Evolutionary conservation across 2,797 vertebrate genomes (phyloP).

Genomic region (Argentina silus): DNA sequence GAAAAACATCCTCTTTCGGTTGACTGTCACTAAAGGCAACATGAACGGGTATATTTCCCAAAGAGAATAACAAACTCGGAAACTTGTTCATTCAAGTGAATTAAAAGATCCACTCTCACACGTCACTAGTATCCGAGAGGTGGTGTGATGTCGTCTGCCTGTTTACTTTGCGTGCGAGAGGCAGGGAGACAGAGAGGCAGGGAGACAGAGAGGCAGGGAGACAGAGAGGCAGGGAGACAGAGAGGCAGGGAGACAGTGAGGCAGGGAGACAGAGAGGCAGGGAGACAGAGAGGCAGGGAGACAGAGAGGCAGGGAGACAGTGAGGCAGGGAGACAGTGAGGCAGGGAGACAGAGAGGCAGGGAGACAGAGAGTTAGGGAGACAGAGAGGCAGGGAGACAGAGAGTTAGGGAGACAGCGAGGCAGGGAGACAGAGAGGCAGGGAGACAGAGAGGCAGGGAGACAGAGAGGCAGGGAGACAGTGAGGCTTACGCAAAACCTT

Average conservation of each 20-base stretch:
- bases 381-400: neutral
- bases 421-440: neutral
- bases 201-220: neutral
- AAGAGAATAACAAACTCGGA: neutral
- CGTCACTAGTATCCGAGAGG: too few species aligned
- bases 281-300: neutral
- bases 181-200: neutral
- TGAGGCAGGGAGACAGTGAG: neutral
- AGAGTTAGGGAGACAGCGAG: too few species aligned
- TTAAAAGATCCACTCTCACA: too few species aligned
- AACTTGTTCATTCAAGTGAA: too few species aligned
- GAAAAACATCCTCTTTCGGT: too few species aligned
- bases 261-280: neutral
- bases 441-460: neutral
- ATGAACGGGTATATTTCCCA: too few species aligned
- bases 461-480: too few species aligned
- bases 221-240: neutral
- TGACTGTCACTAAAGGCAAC: neutral
- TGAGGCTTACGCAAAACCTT: conserved; percentile 7
- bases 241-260: neutral
- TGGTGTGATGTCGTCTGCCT: neutral
- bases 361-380: too few species aligned
- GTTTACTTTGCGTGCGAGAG: neutral
- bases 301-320: neutral
- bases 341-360: neutral